These are phyloP conservation scores for Platalea minor DNA, from an alignment of 2,797 vertebrate species.

Conservation along the genomic window DNA sequence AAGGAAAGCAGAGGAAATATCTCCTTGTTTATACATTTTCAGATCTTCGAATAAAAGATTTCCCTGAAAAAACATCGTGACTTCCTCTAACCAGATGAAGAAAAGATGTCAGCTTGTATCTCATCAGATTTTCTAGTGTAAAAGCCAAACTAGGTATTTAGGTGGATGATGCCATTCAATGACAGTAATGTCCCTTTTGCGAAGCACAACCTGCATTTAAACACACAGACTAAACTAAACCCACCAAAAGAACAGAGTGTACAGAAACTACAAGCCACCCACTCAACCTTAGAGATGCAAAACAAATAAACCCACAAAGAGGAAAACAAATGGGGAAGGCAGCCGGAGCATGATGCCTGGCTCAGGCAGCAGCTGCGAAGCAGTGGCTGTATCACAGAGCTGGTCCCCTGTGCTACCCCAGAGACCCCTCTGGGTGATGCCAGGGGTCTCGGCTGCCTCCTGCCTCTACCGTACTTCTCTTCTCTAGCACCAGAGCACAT, in stretches of 20 bases:
- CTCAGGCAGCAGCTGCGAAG: background rate
- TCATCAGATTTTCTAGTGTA: background rate
- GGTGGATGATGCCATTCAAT: background rate
- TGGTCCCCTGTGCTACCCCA: background rate
- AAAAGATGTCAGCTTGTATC: constrained; percentile 17
- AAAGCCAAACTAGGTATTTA: constrained; percentile 12
- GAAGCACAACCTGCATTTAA: background rate
- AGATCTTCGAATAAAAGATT: background rate
- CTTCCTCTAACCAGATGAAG: background rate
- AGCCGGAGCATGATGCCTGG: background rate
- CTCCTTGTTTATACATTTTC: constrained; percentile 26
- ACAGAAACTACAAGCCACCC: constrained; percentile 25
- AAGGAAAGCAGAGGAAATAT: background rate
- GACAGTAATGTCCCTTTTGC: background rate
- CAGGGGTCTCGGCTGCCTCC: background rate
- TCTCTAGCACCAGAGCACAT: background rate
- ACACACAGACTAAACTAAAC: constrained; percentile 1
- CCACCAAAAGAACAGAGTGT: constrained; percentile 4
- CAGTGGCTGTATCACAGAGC: background rate
- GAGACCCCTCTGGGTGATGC: background rate
- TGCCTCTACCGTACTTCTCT: background rate
- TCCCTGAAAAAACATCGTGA: constrained; percentile 14
- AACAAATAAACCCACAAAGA: background rate
- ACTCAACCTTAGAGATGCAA: constrained; percentile 8
- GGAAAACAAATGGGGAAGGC: background rate